Evolutionary conservation across 1,140 invertebrate species (phyloP).

Genomic region (Pantala flavescens): DNA sequence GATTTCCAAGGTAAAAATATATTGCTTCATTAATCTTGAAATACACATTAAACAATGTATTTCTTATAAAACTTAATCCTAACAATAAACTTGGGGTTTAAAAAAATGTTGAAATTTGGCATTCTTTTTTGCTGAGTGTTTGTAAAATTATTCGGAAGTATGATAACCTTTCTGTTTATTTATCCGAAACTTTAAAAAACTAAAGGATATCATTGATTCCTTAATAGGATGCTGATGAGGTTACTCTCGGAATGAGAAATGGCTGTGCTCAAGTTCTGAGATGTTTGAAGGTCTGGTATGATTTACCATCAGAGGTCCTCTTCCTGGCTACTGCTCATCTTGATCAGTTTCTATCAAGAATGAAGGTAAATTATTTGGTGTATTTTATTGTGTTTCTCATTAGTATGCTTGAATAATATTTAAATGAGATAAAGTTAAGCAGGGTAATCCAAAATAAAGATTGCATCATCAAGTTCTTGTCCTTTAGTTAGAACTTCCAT

Average conservation of each 20-base stretch:
- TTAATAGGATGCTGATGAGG: constrained; percentile 44
- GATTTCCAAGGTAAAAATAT: background rate
- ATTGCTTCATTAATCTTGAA: background rate
- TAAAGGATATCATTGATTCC: background rate
- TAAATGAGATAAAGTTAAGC: no score
- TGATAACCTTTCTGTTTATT: background rate
- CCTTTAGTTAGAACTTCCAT: no score
- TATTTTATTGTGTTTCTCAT: no score
- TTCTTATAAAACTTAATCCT: background rate
- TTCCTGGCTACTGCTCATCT: constrained; percentile 65
- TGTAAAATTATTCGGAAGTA: background rate
- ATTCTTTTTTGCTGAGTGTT: background rate
- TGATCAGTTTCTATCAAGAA: constrained; percentile 61
- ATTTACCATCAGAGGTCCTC: constrained; percentile 62
- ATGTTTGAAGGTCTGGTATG: constrained; percentile 73
- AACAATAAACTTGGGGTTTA: background rate
- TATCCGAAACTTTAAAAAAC: background rate
- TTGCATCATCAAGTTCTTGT: no score
- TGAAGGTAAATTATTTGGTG: constrained; percentile 29
- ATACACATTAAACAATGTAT: background rate
- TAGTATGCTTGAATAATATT: no score
- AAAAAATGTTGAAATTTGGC: background rate
- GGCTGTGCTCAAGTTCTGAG: constrained; percentile 65
- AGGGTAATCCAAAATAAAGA: no score
- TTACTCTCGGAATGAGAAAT: constrained; percentile 60